These are phyloP conservation scores for Dendroctonus ponderosae DNA, from an alignment of 1,140 invertebrate genomes.

Conservation along the genomic window DNA sequence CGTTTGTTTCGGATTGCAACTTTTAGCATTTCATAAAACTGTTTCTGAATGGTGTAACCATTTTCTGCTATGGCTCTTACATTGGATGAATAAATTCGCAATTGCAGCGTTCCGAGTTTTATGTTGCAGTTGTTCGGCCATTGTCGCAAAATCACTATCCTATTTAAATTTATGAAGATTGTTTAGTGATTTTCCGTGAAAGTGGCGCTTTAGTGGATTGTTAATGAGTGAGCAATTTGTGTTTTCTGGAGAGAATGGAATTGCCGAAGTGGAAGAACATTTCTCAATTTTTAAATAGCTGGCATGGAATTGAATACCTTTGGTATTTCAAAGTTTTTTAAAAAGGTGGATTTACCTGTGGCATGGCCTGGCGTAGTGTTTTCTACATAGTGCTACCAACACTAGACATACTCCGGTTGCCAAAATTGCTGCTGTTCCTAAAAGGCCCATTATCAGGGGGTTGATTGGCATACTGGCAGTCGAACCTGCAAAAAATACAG, in stretches of 20 bases:
- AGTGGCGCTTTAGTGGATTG: no score
- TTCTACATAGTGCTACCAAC: slow-evolving; percentile 61
- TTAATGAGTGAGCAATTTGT: no score
- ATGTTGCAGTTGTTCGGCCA: not conserved
- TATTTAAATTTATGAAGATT: no score
- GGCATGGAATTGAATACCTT: no score
- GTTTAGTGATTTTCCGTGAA: no score
- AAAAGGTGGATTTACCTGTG: slow-evolving; percentile 38
- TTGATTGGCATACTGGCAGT: slow-evolving; percentile 62
- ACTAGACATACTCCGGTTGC: slow-evolving; percentile 70
- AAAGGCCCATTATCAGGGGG: slow-evolving; percentile 68
- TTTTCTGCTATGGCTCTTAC: not conserved
- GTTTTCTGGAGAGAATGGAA: no score
- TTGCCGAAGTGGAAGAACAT: no score
- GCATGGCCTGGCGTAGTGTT: slow-evolving; percentile 47
- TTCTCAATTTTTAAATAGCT: no score
- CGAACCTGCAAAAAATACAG: slow-evolving; percentile 47
- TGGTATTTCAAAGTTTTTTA: not conserved
- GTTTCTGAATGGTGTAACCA: not conserved
- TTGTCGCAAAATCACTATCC: no score
- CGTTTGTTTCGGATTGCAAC: not conserved
- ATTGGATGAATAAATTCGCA: not conserved
- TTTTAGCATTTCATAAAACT: not conserved
- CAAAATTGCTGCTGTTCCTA: slow-evolving; percentile 67
- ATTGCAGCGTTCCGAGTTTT: not conserved